Conservation (phyloP, 2,888 invertebrate genomes). For the Drosophila macrospina region DNA sequence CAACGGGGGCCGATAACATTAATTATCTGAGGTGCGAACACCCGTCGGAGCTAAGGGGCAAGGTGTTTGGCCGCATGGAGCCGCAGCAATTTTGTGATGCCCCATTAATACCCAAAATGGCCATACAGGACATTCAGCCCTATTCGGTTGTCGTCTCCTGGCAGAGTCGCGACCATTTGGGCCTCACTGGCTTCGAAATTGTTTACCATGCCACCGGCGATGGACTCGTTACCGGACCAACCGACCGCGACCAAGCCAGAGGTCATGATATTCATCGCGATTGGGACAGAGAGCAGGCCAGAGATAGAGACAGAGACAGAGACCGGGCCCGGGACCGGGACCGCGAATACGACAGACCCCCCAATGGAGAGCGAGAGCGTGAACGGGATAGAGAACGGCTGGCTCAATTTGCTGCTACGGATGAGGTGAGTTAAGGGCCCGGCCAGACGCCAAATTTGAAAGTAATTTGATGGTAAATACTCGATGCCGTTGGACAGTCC, state of each 20-base stretch:
- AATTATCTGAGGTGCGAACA: conserved; percentile 91
- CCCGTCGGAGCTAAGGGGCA: conserved; percentile 92
- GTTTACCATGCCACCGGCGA: conserved; percentile 92
- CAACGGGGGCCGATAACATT: conserved; percentile 79
- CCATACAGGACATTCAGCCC: conserved; percentile 95
- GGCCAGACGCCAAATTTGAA: conserved; percentile 44
- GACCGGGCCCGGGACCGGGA: conserved; percentile 41
- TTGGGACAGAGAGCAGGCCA: conserved; percentile 7
- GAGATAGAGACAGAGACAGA: conserved; percentile 27
- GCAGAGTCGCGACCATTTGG: conserved; percentile 95
- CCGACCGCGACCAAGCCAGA: conserved; percentile 37
- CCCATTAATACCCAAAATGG: conserved; percentile 92
- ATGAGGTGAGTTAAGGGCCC: conserved; percentile 66
- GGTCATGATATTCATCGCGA: conserved; percentile 36
- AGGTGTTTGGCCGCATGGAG: conserved; percentile 90
- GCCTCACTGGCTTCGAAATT: conserved; percentile 93
- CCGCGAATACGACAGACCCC: conserved; percentile 10
- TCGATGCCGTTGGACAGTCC: conserved; percentile 18
- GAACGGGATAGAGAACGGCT: conserved; percentile 42
- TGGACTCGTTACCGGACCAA: conserved; percentile 64
- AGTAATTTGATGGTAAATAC: conserved; percentile 57
- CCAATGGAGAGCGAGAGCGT: conserved; percentile 17
- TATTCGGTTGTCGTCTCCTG: conserved; percentile 94
- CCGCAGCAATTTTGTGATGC: conserved; percentile 94
- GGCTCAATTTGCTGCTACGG: conserved; percentile 52